phyloP scores from a whole-genome alignment of 2,113 vertebrate genomes.

The Macquaria australasica region DNA sequence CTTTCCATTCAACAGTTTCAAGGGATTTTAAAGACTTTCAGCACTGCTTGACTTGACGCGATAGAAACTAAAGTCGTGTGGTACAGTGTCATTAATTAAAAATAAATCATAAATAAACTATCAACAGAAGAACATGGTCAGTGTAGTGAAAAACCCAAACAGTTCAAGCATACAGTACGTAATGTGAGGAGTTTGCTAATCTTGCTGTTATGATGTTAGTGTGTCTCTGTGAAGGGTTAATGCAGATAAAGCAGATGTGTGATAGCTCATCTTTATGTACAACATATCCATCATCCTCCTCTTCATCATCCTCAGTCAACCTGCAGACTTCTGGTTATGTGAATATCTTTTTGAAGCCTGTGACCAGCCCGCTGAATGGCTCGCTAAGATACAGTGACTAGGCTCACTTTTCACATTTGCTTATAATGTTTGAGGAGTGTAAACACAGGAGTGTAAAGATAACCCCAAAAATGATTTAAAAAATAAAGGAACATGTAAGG shows the following conservation, averaged over 20 bases:
- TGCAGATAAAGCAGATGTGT: neutral
- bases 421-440: conserved; percentile 25
- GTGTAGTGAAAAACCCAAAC: neutral
- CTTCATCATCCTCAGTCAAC: neutral
- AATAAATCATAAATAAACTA: conserved; percentile 24
- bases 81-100: conserved; percentile 17
- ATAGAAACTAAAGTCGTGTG: neutral
- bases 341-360: conserved; percentile 25
- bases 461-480: neutral
- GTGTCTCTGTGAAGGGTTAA: neutral
- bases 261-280: conserved; percentile 6
- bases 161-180: neutral
- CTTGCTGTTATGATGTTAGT: neutral
- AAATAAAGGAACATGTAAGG: neutral
- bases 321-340: neutral
- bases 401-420: conserved; percentile 46
- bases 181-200: conserved; percentile 14
- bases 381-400: conserved; percentile 6
- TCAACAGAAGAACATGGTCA: conserved; percentile 16
- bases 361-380: conserved; percentile 20
- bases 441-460: conserved; percentile 21
- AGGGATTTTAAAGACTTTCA: neutral
- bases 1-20: neutral
- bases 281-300: neutral
- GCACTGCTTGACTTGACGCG: neutral